These are phyloP conservation scores for Drosophila saltans DNA, from an alignment of 1,140 invertebrate species.

Conservation along the genomic window DNA sequence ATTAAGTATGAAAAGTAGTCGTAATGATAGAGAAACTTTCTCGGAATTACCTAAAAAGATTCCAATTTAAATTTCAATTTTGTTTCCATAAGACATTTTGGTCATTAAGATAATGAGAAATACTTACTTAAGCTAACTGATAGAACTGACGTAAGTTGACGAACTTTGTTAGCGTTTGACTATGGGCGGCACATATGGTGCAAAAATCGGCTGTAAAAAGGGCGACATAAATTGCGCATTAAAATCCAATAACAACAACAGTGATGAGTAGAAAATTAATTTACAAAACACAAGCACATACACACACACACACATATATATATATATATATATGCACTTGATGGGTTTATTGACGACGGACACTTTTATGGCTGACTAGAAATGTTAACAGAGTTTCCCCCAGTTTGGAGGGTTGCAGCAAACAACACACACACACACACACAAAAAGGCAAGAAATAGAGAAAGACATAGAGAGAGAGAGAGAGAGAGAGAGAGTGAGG, in stretches of 20 bases:
- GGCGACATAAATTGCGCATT: constrained; percentile 46
- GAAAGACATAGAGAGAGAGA: neutral
- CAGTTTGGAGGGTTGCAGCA: constrained; percentile 17
- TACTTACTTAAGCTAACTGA: neutral
- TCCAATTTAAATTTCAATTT: too few species aligned
- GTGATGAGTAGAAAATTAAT: constrained; percentile 79
- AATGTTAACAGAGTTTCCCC: constrained; percentile 57
- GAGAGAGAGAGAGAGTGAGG: neutral
- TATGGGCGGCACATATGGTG: constrained; percentile 12
- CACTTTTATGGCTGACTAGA: constrained; percentile 64
- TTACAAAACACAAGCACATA: constrained; percentile 61
- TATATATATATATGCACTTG: constrained; percentile 16
- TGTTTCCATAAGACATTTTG: too few species aligned
- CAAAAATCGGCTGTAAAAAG: constrained; percentile 18
- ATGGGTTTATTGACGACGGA: constrained; percentile 65
- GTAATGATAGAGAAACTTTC: too few species aligned
- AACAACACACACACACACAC: neutral
- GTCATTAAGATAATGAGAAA: neutral
- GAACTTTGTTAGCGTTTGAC: neutral
- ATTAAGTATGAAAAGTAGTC: too few species aligned
- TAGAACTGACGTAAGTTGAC: neutral
- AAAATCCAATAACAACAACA: constrained; percentile 78
- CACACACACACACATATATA: constrained; percentile 27
- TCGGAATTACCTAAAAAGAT: too few species aligned
- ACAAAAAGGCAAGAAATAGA: neutral